Evolutionary conservation across 1,140 invertebrate genomes (phyloP), one percentile per base, ranked within the genome.

Genomic region (Apocrypta bakeri): DNA sequence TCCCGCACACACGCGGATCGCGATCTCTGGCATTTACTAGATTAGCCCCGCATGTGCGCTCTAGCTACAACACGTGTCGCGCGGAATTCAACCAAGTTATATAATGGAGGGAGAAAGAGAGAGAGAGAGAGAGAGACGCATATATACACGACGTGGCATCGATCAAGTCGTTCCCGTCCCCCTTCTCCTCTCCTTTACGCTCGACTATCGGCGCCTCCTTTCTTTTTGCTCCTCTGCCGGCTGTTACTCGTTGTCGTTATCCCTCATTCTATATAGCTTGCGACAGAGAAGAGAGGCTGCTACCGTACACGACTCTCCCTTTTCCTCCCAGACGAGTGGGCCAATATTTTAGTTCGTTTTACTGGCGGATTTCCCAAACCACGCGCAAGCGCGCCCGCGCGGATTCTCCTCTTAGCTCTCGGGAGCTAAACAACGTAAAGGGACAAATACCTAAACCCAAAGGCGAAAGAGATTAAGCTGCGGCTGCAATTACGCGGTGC

Each of bases 341-440:
- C 74, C 84, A 83, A 84, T 84, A 84, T 84, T 84, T 81, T 84
- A 82, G 75, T 66, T 82, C 81, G 83, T 78, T 84, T 84, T 82
- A 85, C 79, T 56, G 84, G 66, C 84, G 81, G 82, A 84, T 83
- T 80, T 80, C 42, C 78, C n/a, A 72, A 56, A 72, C 78, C 78
- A 17, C 78, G 48, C 14, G 3, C 25, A 33, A 37, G 33, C 33
- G 33, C 33, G n/a, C n/a, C n/a, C n/a, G n/a, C n/a, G n/a, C n/a
- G 27, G 12, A 8, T 37, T 37, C 42, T 48, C 42, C 12, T 9
- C 8, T 9, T 9, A 3, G 4, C 27, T 25, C 61, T 25, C 61
- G 61, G 12, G 63, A 25, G 63, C 72, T 24, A 48, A 40, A 74
- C 72, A 71, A 71, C 69, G 29, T n/a, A 14, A 17, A 37, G 69